Base-by-base conservation (phyloP, 2,888 invertebrate species). In the Amphipoea lucens region DNA sequence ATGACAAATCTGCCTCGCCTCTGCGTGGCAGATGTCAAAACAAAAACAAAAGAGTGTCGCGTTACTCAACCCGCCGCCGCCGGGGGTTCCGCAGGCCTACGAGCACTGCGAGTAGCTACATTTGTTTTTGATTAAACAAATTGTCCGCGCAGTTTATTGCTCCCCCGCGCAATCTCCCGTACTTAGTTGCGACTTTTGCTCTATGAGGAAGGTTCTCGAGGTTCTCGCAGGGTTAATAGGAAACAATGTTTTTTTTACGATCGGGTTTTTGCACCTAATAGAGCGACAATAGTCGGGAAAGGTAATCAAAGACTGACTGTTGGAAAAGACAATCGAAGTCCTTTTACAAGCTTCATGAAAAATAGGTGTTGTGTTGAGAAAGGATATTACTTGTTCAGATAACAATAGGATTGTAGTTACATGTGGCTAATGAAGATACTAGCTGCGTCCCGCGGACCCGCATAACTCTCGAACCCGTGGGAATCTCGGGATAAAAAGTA, bases 71-170 rank as follows among this genome's bases (percentile, higher is more conserved):
- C n/a, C 81, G 89, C 87, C 88, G 81, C 76, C 82, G 74, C 78
- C 72, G 78, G 87, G 83, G 87, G 81, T 79, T 88, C 77, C 73
- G 81, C 60, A 92, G 92, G 93, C 93, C 93, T 94, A 76, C 70
- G n/a, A 40, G 29, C n/a, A 83, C 70, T 85, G 94, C 94, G 70
- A 71, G 42, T 68, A 83, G 71, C 81, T 82, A 94, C 95, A 95
- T 96, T 96, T 95, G 94, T 97, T 96, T 96, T 96, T 96, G 96
- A 97, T 97, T 97, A 96, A 96, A 96, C 95, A 96, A 97, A 97
- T 96, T 96, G 96, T 94, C 94, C 94, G 93, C 94, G 84, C 94
- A 93, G 92, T 96, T 96, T 96, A 96, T 96, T 92, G 94, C 91
- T 93, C 96, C 94, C 96, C 86, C 74, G 94, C 90, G 95, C 90